Base-by-base conservation (phyloP, 2,797 vertebrate genomes). In the Enteromius unitaeniatus region DNA sequence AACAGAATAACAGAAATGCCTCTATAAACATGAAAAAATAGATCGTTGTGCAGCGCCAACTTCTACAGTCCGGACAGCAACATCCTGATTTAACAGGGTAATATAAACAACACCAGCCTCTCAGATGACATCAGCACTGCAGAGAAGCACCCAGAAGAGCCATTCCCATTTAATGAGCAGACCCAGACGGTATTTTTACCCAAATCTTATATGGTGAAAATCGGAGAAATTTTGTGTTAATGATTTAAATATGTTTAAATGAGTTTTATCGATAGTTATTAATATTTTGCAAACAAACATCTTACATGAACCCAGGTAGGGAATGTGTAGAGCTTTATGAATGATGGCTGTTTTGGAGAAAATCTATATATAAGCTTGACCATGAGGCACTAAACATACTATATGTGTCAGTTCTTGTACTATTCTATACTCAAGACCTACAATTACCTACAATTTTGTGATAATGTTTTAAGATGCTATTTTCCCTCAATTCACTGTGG, bases 1-100 rank as follows among this genome's bases (percentile, higher is more conserved):
- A 69, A 85, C 78, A 80, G 84, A 85, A 90, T 87, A 85, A 82
- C 79, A 77, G 51, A 69, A 4, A 72, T 79, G 80, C 70, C 64
- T 68, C 53, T 87, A 65, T 49, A 72, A 84, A 84, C 6, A 69
- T 58, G 34, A 17, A 77, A 80, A 80, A 85, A 79, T 62, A 85
- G 67, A 65, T 75, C 68, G 69, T 81, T 84, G 79, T 78, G 69
- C 47, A 49, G 21, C 65, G 82, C 76, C 82, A 80, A 64, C 76
- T 64, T 72, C 84, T 49, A 28, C 75, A 69, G 31, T 82, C 62
- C 78, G 75, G 87, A 11, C 79, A 84, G 42, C 64, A 67, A 47
- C 40, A 10, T 67, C 69, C 26, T 49, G 55, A 28, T 79, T 79
- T 60, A 49, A 58, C 53, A 11, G 58, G 67, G 72, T 26, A 74